phyloP scores from a whole-genome alignment of 2,888 invertebrate species.

The Apamea sordens region DNA sequence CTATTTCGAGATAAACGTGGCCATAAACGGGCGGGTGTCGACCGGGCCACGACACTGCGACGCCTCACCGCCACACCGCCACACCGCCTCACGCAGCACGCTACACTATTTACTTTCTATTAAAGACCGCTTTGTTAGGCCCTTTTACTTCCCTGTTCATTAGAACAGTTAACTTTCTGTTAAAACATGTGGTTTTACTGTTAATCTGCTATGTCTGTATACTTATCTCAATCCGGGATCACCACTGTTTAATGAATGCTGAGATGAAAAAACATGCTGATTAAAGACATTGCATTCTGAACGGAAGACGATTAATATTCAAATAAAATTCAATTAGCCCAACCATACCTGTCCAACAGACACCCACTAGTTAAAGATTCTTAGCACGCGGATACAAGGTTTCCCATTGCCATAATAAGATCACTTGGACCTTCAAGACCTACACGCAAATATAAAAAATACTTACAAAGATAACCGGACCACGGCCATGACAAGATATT shows the following conservation, averaged over 20 bases:
- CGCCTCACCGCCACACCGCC: constrained; percentile 64
- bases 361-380: constrained; percentile 74
- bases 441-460: constrained; percentile 73
- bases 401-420: constrained; percentile 73
- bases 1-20: constrained; percentile 89
- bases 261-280: constrained; percentile 21
- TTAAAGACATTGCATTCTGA: constrained; percentile 66
- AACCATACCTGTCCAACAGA: constrained; percentile 63
- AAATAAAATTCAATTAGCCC: constrained; percentile 68
- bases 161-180: constrained; percentile 59
- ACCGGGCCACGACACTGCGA: constrained; percentile 74
- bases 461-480: constrained; percentile 68
- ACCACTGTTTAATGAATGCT: constrained; percentile 18
- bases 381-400: constrained; percentile 70
- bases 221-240: constrained; percentile 9
- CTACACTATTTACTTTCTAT: constrained; percentile 79
- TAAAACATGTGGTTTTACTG: constrained; percentile 57
- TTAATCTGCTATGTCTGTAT: constrained; percentile 11
- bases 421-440: constrained; percentile 75
- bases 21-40: constrained; percentile 86
- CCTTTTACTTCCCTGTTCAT: constrained; percentile 56
- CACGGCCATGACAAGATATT: constrained; percentile 59
- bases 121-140: constrained; percentile 74
- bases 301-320: constrained; percentile 74
- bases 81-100: constrained; percentile 57